phyloP scores from a whole-genome alignment of 1,140 invertebrate species.

The Laupala kohalensis region DNA sequence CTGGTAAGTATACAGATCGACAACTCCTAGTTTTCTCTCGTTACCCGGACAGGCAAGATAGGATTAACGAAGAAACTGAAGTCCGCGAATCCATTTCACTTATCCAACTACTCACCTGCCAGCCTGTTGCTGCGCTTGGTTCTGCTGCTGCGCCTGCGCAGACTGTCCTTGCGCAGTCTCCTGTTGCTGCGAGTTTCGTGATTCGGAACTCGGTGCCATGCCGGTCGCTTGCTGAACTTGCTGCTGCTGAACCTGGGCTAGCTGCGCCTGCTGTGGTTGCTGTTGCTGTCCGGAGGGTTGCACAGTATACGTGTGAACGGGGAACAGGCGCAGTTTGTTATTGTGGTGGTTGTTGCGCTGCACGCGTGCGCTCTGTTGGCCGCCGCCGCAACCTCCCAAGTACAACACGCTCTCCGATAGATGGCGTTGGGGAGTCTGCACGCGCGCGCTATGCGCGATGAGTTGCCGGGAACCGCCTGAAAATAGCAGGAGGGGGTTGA shows the following conservation, averaged over 20 bases:
- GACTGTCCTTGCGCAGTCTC: background rate
- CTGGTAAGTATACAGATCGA: no score
- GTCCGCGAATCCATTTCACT: no score
- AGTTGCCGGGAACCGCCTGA: conserved; percentile 38
- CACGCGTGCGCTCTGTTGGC: conserved; percentile 8
- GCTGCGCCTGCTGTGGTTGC: background rate
- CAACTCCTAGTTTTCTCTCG: no score
- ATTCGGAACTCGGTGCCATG: background rate
- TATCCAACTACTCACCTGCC: no score
- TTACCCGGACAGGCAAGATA: no score
- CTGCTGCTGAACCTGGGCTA: background rate
- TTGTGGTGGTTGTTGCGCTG: conserved; percentile 27
- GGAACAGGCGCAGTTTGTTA: conserved; percentile 33
- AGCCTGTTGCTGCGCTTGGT: no score
- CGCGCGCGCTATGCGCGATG: conserved; percentile 65
- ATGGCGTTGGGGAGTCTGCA: conserved; percentile 66
- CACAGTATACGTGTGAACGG: conserved; percentile 44
- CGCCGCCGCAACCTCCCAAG: conserved; percentile 28
- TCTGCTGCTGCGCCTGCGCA: background rate
- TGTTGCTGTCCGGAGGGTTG: conserved; percentile 26
- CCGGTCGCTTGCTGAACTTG: background rate
- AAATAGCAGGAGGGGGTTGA: no score
- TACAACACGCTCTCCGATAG: conserved; percentile 67
- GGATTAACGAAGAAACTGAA: no score
- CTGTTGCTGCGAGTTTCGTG: background rate